These are phyloP conservation scores for Seriola quinqueradiata DNA, from an alignment of 2,113 vertebrate species.

Conservation along the genomic window DNA sequence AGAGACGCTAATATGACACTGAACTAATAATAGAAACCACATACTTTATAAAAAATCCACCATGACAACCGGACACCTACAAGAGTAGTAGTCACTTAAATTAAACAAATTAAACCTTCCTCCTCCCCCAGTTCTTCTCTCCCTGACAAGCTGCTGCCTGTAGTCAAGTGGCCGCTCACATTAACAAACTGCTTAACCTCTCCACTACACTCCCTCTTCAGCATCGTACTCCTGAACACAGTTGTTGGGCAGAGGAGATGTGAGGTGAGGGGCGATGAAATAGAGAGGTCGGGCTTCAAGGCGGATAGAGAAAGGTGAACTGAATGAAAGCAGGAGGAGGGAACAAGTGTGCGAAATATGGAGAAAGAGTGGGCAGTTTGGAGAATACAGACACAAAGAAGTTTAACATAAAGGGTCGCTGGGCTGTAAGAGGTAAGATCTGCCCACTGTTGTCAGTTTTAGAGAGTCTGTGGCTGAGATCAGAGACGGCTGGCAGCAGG, in stretches of 20 bases:
- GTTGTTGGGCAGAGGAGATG: slow-evolving; percentile 14
- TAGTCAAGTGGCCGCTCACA: slow-evolving; percentile 42
- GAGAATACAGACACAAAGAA: slow-evolving; percentile 15
- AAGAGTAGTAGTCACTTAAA: background rate
- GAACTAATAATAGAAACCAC: background rate
- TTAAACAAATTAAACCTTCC: background rate
- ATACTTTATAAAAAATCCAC: no score
- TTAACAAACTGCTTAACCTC: slow-evolving; percentile 45
- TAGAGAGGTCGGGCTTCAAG: background rate
- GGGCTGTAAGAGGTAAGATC: slow-evolving; percentile 5
- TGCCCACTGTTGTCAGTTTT: slow-evolving; percentile 23
- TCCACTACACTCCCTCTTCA: background rate
- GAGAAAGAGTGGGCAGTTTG: background rate
- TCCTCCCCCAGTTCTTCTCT: background rate
- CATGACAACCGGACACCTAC: background rate
- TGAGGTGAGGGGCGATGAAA: slow-evolving; percentile 22
- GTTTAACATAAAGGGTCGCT: background rate
- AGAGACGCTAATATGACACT: background rate
- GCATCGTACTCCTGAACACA: slow-evolving; percentile 10
- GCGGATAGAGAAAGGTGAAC: slow-evolving; percentile 9
- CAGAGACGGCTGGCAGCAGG: slow-evolving; percentile 3
- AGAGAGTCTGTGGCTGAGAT: slow-evolving; percentile 7
- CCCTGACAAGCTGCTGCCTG: slow-evolving; percentile 30
- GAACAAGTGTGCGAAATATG: slow-evolving; percentile 2
- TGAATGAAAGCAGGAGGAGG: slow-evolving; percentile 12